A percentile compares a stretch with the other conserved stretches of the same genome.
Evolutionary conservation across 2,797 vertebrate genomes (phyloP).

Genomic region (Anolis apletophallus): DNA sequence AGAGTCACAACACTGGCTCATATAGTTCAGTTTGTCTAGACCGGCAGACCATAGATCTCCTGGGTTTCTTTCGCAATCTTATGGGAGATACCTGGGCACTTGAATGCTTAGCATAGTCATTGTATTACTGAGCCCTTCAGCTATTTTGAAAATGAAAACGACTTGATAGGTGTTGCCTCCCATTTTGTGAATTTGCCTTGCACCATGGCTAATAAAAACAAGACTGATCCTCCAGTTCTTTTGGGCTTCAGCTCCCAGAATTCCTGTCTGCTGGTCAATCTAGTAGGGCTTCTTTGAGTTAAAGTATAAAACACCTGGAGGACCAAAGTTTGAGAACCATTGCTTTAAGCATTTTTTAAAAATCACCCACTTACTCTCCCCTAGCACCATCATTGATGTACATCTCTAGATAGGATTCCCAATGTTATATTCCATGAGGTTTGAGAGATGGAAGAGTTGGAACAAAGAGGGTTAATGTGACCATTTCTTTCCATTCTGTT

Average conservation of each 20-base stretch:
- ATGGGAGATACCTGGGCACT: neutral
- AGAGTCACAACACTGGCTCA: too few relatives aligned
- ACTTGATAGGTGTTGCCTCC: neutral
- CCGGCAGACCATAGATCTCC: neutral
- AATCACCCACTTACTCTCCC: too few relatives aligned
- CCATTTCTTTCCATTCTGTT: slow-evolving; percentile 41
- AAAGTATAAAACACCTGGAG: too few relatives aligned
- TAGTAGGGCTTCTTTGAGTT: too few relatives aligned
- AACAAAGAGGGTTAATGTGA: neutral
- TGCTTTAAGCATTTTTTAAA: too few relatives aligned
- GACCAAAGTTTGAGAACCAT: too few relatives aligned
- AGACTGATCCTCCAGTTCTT: too few relatives aligned
- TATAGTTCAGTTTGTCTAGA: neutral
- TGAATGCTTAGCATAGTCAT: neutral
- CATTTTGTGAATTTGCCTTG: neutral
- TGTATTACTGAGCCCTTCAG: neutral
- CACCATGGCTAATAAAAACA: neutral
- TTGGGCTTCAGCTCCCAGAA: too few relatives aligned
- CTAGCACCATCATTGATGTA: too few relatives aligned
- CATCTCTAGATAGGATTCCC: neutral
- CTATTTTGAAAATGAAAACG: neutral
- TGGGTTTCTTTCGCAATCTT: neutral
- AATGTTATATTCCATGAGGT: neutral
- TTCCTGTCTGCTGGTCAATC: too few relatives aligned
- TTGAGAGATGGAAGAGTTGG: neutral